Evolutionary conservation across 2,113 vertebrate genomes (phyloP).

Genomic region (Pterocles burchelli): DNA sequence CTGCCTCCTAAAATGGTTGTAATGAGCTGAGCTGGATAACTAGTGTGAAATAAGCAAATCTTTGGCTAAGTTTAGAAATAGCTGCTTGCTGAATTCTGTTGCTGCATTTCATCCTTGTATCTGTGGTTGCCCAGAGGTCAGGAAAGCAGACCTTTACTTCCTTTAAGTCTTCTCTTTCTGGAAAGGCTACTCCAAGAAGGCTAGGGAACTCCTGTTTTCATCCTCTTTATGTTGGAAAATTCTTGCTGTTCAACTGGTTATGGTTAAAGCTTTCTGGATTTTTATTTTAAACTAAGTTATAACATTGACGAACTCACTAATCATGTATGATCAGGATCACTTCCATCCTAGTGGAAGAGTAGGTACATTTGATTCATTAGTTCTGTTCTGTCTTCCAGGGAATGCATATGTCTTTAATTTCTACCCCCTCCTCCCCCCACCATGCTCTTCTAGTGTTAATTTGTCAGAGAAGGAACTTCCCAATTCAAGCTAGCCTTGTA

Average conservation of each 20-base stretch:
- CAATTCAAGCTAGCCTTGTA: background rate
- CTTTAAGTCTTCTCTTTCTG: background rate
- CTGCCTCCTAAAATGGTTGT: background rate
- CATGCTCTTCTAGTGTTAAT: background rate
- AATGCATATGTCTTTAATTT: background rate
- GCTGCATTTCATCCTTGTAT: background rate
- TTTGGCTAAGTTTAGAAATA: background rate
- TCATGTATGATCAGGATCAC: background rate
- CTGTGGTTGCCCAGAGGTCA: background rate
- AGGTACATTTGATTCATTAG: background rate
- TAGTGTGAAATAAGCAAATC: background rate
- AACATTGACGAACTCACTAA: background rate
- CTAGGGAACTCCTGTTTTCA: background rate
- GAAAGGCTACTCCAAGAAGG: background rate
- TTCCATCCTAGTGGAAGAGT: background rate
- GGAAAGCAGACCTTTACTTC: background rate
- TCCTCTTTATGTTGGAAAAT: background rate
- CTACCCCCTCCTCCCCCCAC: too few species aligned
- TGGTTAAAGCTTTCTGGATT: background rate
- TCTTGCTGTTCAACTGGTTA: background rate
- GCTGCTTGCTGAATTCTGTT: background rate
- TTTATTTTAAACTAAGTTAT: background rate
- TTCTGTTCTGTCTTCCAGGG: background rate
- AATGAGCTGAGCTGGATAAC: background rate
- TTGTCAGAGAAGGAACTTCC: background rate